A percentile compares a stretch with the other conserved stretches of the same genome.
Conservation (phyloP, 2,113 vertebrate genomes). For the Sylvilagus bachmani region DNA sequence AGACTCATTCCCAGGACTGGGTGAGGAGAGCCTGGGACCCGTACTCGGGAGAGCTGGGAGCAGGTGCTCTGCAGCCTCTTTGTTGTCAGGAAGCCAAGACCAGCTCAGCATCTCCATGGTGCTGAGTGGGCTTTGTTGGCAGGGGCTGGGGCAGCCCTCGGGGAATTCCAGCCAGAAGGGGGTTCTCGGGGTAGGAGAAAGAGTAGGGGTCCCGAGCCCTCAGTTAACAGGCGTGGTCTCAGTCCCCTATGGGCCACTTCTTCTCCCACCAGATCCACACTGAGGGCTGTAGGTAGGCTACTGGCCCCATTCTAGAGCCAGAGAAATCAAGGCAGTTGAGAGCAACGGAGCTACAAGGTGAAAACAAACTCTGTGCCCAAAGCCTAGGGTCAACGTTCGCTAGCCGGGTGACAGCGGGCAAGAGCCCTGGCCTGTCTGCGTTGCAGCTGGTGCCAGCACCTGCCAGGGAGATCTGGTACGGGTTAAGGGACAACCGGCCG, state of each 20-base stretch:
- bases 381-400: neutral
- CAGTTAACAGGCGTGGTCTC: neutral
- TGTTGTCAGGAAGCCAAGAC: neutral
- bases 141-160: neutral
- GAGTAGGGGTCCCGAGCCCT: neutral
- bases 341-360: neutral
- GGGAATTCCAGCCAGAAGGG: neutral
- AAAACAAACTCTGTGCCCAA: neutral
- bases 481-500: slow-evolving; percentile 19
- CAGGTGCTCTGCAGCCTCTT: neutral
- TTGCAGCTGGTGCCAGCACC: neutral
- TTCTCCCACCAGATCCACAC: neutral
- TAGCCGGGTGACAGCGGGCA: neutral
- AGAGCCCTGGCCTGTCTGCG: neutral
- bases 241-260: too few species aligned
- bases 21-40: neutral
- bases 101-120: rapidly evolving
- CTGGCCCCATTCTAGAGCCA: neutral
- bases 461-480: neutral
- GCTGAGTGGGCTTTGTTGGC: neutral
- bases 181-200: neutral
- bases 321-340: neutral
- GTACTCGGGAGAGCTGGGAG: neutral
- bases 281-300: neutral
- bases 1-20: neutral